A percentile compares a stretch with the other conserved stretches of the same genome.
Conservation (phyloP, 2,797 vertebrate genomes). For the Pangasius macronema region DNA sequence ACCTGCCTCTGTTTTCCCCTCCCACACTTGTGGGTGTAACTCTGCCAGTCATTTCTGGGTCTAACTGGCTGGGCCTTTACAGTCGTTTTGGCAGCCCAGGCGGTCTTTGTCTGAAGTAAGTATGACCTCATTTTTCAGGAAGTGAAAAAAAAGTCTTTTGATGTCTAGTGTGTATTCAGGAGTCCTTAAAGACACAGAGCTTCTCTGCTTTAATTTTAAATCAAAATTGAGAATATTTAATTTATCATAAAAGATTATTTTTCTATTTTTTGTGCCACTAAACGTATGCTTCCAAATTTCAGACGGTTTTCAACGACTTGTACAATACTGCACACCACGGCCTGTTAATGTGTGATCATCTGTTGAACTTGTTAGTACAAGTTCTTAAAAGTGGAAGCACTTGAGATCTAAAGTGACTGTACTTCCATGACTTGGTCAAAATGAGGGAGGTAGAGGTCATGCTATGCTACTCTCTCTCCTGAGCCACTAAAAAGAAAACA, state of each 20-base stretch:
- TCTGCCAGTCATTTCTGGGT: slow-evolving; percentile 27
- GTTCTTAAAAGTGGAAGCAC: slow-evolving; percentile 11
- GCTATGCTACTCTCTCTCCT: neutral
- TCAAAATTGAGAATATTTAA: neutral
- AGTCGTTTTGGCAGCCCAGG: neutral
- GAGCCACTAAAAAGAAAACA: neutral
- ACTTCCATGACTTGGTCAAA: neutral
- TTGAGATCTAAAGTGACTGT: neutral
- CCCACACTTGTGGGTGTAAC: slow-evolving; percentile 34
- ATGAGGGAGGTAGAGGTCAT: neutral
- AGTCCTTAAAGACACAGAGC: neutral
- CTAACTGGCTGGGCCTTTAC: slow-evolving; percentile 29
- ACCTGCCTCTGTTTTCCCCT: slow-evolving; percentile 23
- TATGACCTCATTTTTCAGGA: slow-evolving; percentile 27
- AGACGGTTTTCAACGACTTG: neutral
- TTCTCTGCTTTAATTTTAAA: neutral
- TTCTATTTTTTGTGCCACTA: neutral
- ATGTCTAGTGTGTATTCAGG: neutral
- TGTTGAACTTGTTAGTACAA: neutral
- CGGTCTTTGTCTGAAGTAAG: slow-evolving; percentile 15
- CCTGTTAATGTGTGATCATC: slow-evolving; percentile 1
- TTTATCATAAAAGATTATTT: neutral
- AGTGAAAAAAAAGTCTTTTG: neutral
- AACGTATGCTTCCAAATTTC: neutral
- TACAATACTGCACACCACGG: neutral